These are phyloP conservation scores for Sinocyclocheilus grahami DNA, from an alignment of 2,113 vertebrate species.

Conservation along the genomic window DNA sequence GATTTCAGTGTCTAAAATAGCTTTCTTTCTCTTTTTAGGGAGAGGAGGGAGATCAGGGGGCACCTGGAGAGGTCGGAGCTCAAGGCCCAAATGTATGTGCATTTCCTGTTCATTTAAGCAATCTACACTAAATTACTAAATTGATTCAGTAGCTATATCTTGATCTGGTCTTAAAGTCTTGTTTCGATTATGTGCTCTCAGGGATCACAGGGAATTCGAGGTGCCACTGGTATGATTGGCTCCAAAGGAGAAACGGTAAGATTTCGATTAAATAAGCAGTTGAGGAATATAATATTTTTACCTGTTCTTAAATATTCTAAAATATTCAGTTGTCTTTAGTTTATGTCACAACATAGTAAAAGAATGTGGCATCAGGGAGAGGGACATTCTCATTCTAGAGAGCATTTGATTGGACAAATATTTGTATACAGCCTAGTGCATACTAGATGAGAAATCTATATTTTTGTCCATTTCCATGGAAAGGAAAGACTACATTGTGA, in stretches of 20 bases:
- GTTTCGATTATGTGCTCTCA: conserved; percentile 67
- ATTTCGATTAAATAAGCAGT: not conserved
- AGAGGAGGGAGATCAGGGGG: conserved; percentile 92
- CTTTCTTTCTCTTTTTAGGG: conserved; percentile 77
- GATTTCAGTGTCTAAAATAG: not conserved
- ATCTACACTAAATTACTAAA: not conserved
- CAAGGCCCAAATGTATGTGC: conserved; percentile 88
- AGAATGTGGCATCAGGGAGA: not conserved
- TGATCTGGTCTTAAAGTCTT: not conserved
- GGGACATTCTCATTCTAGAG: not conserved
- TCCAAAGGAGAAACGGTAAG: conserved; percentile 89
- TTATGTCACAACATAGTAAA: not conserved
- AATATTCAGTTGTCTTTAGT: not conserved
- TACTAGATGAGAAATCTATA: not conserved
- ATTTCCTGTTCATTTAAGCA: not conserved
- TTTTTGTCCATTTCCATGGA: not conserved
- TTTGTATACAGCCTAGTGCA: not conserved
- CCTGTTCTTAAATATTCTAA: not conserved
- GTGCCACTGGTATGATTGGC: conserved; percentile 87
- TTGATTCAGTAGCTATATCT: not conserved
- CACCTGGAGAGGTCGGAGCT: conserved; percentile 84
- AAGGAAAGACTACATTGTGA: not conserved
- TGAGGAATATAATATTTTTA: not conserved
- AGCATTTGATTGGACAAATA: not conserved
- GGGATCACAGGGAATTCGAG: conserved; percentile 88